Base-by-base conservation (phyloP, 1,140 invertebrate species). In the Thalassaphorura encarpata region DNA sequence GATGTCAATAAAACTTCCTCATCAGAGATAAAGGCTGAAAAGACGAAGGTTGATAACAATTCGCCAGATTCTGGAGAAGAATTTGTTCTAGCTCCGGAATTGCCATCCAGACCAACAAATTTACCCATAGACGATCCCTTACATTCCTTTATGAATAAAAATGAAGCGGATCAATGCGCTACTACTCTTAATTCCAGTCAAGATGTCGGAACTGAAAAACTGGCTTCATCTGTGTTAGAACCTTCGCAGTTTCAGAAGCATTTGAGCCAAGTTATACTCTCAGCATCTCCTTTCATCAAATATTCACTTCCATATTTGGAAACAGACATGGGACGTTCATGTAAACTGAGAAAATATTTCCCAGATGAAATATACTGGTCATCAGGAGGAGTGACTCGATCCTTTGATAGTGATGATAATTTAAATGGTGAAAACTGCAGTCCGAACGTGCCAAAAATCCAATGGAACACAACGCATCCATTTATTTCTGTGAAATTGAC, bases 281-380 rank as follows among this genome's bases (percentile, higher is more conserved):
- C 85, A 0, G 80, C 86, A 59, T 96, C 91, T 0, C 91, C 93
- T 0, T 89, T 84, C 72, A 74, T 93, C 1, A 82, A 83, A 56
- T 87, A 89, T 64, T 78, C 82, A 0, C 75, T 93, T 40, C 94
- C 94, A 0, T 96, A 86, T 72, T 70, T 97, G 55, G 89, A 94
- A 70, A 91, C 89, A 0, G 84, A 89, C 66, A 72, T 72, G 2
- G 90, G 91, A 0, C 76, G 81, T 24, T 82, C 82, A 56, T 93
- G 89, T 69, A 71, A 77, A 21, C 68, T 94, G 1, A 73, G 89
- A 11, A 74, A 73, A 21, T 92, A 83, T 67, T 90, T 93, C 66
- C 83, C 87, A 0, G 74, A 80, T 19, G 83, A 89, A 58, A 77
- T 93, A 13, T 93, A 83, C 69, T 85, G 80, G 71, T 89, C 87